Evolutionary conservation across 1,140 invertebrate genomes (phyloP).

Genomic region (Schlechtendalia chinensis): DNA sequence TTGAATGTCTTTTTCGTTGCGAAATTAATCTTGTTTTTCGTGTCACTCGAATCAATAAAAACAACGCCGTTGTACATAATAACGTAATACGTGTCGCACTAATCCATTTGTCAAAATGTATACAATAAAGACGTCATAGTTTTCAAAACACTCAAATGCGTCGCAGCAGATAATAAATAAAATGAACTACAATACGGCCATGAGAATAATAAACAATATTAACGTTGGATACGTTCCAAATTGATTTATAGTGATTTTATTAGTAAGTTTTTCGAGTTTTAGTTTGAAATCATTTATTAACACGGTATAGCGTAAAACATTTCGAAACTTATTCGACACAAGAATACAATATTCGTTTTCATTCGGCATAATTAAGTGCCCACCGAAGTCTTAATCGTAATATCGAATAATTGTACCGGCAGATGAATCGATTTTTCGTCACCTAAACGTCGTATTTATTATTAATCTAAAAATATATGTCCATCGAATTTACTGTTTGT

Average conservation of each 20-base stretch:
- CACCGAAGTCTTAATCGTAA: no score
- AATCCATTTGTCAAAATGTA: conserved; percentile 16
- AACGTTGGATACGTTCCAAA: background rate
- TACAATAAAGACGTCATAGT: conserved; percentile 12
- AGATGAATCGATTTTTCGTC: no score
- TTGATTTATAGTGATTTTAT: background rate
- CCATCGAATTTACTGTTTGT: no score
- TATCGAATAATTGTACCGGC: no score
- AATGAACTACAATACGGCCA: background rate
- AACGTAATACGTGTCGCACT: background rate
- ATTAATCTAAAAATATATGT: no score
- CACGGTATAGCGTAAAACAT: no score
- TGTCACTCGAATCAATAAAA: conserved; percentile 12
- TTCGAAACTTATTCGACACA: no score
- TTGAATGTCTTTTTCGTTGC: background rate
- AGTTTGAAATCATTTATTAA: background rate
- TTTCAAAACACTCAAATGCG: conserved; percentile 3
- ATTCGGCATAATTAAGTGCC: no score
- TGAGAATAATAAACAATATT: conserved; percentile 18
- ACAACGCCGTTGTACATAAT: background rate
- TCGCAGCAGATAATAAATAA: background rate
- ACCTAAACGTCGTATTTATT: no score
- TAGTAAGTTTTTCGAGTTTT: background rate
- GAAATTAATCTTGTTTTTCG: conserved; percentile 25
- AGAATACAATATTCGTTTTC: no score